Base-by-base conservation (phyloP, 2,888 invertebrate species). In the Chrysodeixis includens region DNA sequence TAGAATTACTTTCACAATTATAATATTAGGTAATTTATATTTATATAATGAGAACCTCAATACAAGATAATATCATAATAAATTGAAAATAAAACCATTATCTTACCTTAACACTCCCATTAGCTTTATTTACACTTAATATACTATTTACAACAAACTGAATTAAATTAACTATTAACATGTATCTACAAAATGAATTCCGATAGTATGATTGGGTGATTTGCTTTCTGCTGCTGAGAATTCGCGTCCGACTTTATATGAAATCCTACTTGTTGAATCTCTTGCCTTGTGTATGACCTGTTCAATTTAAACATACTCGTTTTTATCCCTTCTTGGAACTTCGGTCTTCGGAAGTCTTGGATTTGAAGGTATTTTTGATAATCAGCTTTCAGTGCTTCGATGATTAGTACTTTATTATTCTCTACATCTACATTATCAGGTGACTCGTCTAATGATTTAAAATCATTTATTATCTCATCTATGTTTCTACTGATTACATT, bases 101-200 rank as follows among this genome's bases (percentile, higher is more conserved):
- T n/a, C 40, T 40, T 40, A 40, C 40, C 40, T 40, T 40, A n/a
- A 14, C 12, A 40, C n/a, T n/a, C n/a, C n/a, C n/a, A 14, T n/a
- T n/a, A 0, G 4, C n/a, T 2, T 40, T n/a, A 40, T n/a, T 40
- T n/a, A 40, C 1, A 40, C 4, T n/a, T 4, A 12, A 4, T n/a
- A 40, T n/a, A 40, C 40, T 40, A 81, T 74, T 63, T 72, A 73
- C 51, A 66, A 58, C 75, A 57, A 69, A 79, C 69, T 78, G 61
- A n/a, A n/a, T n/a, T n/a, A n/a, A n/a, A n/a, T n/a, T n/a, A n/a
- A n/a, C n/a, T 81, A 81, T 76, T 65, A 78, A 79, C 76, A 81
- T 63, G 40, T 62, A 20, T 87, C 84, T 92, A 93, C 83, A 92
- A 74, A 74, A 93, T 89, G 81, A 86, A 92, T 82, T 93, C 93